These are phyloP conservation scores for Pterois miles DNA, from an alignment of 2,797 vertebrate genomes.

Conservation along the genomic window DNA sequence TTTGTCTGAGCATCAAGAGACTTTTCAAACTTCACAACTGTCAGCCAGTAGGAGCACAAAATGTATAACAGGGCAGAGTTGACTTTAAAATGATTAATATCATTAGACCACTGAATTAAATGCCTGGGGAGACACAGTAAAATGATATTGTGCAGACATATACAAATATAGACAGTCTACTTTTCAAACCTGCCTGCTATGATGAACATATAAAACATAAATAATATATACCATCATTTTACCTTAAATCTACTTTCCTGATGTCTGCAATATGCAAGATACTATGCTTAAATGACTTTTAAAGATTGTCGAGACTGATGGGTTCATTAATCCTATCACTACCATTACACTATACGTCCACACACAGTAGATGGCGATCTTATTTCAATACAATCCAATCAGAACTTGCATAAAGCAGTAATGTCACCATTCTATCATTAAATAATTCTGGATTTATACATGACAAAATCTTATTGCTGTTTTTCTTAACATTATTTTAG, in stretches of 20 bases:
- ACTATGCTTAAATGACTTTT: background rate
- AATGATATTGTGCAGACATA: conserved; percentile 2
- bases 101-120: background rate
- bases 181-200: background rate
- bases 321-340: background rate
- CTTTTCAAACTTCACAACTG: background rate
- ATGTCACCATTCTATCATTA: background rate
- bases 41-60: background rate
- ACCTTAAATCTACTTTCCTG: background rate
- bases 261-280: background rate
- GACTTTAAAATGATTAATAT: conserved; percentile 17
- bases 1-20: background rate
- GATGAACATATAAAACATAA: background rate
- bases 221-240: background rate
- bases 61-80: background rate
- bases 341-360: background rate
- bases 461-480: background rate
- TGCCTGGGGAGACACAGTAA: background rate
- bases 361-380: background rate
- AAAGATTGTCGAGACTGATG: background rate
- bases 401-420: too few species aligned
- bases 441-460: background rate
- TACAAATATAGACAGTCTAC: background rate
- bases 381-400: background rate
- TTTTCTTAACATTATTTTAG: background rate